Base-by-base conservation (phyloP, 2,888 invertebrate species). In the Pemphredon lugubris region DNA sequence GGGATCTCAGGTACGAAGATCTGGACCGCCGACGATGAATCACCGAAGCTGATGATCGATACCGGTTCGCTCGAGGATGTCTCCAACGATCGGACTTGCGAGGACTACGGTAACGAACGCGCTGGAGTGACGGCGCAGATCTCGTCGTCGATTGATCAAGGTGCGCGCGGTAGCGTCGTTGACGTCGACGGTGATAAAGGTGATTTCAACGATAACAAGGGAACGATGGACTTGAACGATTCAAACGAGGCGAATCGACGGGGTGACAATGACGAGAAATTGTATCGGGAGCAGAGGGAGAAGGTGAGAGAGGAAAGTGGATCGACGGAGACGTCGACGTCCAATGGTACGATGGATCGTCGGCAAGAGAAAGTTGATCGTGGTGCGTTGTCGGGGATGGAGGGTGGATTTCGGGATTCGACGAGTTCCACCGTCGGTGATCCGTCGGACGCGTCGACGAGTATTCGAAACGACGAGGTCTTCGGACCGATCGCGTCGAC, bases 21-120 rank as follows among this genome's bases (percentile, higher is more conserved):
- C 4, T 72, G 72, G 73, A 11, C 32, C 0, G 7, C 32, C 0
- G 13, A 23, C 18, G 39, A 60, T 6, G 40, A 60, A 5, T 14
- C 20, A n/a, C n/a, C 4, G 18, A 53, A 20, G 26, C 7, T 40
- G 4, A 13, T 34, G 5, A 9, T 13, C 7, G 1, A 63, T 5
- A 9, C 3, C 5, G 16, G 32, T n/a, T 18, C 48, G 9, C 6
- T 42, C 47, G 34, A 9, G 13, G 1, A 34, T 9, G 32, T 30
- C 4, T 26, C 16, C 5, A 1, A 54, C 11, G 13, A 45, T 1
- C 2, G 34, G n/a, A n/a, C 9, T 9, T 1, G 1, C n/a, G 11
- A n/a, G n/a, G n/a, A n/a, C n/a, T 34, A 11, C n/a, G n/a, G 34
- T 30, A 9, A 30, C 9, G 7, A 2, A 2, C 7, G 30, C 6